These are phyloP conservation scores for Dynastes hyllus DNA, from an alignment of 2,888 invertebrate genomes.

Conservation along the genomic window DNA sequence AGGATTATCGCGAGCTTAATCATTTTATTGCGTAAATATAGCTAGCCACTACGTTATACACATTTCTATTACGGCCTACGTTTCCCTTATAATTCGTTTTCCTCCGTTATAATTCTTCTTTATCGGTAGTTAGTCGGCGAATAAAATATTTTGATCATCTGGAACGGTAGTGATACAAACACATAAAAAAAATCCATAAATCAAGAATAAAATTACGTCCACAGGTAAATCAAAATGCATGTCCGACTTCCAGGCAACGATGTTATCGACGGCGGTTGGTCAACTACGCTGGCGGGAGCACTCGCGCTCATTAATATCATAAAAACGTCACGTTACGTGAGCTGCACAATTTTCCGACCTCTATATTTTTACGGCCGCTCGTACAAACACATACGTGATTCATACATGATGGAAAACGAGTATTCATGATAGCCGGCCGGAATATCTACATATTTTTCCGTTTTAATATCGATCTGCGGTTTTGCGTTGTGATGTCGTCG, in stretches of 20 bases:
- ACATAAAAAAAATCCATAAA: constrained; percentile 42
- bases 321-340: constrained; percentile 42
- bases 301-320: constrained; percentile 35
- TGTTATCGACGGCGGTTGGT: constrained; percentile 41
- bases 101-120: too few relatives aligned
- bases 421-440: constrained; percentile 12
- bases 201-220: constrained; percentile 41
- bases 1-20: too few relatives aligned
- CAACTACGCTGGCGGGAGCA: constrained; percentile 15
- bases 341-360: constrained; percentile 31
- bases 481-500: background rate
- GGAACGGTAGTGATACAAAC: constrained; percentile 29
- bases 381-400: constrained; percentile 25
- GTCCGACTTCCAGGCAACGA: constrained; percentile 39
- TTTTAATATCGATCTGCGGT: constrained; percentile 14
- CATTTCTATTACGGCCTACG: too few relatives aligned
- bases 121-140: background rate
- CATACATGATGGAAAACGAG: constrained; percentile 26
- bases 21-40: too few relatives aligned
- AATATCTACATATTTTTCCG: constrained; percentile 24
- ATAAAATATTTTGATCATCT: background rate
- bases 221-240: constrained; percentile 42
- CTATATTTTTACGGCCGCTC: constrained; percentile 18
- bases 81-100: too few relatives aligned
- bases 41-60: too few relatives aligned